A percentile compares a stretch with the other conserved stretches of the same genome.
Evolutionary conservation across 2,888 invertebrate genomes (phyloP).

Genomic region (Pheosia gnoma): DNA sequence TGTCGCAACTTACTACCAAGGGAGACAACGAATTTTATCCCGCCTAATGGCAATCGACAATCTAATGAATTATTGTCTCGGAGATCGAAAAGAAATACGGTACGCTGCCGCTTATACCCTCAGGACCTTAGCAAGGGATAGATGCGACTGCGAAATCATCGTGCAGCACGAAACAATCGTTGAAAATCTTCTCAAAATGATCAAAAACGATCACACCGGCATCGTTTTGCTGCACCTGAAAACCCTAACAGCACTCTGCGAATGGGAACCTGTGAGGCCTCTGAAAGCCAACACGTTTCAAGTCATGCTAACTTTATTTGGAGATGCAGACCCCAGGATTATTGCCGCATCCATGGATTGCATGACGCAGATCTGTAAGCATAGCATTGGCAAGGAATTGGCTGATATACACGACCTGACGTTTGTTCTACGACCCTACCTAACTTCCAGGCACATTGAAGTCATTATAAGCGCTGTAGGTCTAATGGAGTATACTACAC

Average conservation of each 20-base stretch:
- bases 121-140: constrained; percentile 55
- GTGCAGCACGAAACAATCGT: constrained; percentile 55
- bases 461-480: constrained; percentile 61
- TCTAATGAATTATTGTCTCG: constrained; percentile 59
- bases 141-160: constrained; percentile 57
- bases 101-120: constrained; percentile 68
- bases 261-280: constrained; percentile 62
- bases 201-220: constrained; percentile 66
- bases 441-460: constrained; percentile 45
- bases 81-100: constrained; percentile 69
- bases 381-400: constrained; percentile 61
- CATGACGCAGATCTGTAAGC: constrained; percentile 69
- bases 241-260: constrained; percentile 59
- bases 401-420: constrained; percentile 69
- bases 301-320: constrained; percentile 58
- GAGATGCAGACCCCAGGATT: constrained; percentile 52
- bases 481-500: constrained; percentile 63
- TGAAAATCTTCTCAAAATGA: constrained; percentile 65
- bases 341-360: constrained; percentile 65
- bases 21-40: constrained; percentile 58
- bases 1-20: constrained; percentile 61
- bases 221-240: constrained; percentile 66
- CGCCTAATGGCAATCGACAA: constrained; percentile 57
- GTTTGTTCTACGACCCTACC: constrained; percentile 44
- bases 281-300: constrained; percentile 70